Evolutionary conservation across 2,888 invertebrate genomes (phyloP).

Genomic region (Hesperia comma): DNA sequence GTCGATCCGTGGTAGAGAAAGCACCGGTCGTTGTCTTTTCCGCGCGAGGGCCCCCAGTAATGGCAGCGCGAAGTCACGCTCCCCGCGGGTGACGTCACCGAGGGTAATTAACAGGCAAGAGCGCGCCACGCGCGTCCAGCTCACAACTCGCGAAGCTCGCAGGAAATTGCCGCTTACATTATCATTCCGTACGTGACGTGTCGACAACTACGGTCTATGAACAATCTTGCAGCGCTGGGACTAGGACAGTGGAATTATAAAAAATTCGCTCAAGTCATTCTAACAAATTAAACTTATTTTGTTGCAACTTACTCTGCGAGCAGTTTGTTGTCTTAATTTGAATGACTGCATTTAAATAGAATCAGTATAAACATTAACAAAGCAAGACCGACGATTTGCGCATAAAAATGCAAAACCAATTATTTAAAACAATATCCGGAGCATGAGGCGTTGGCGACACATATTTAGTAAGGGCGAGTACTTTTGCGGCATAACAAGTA

Average conservation of each 20-base stretch:
- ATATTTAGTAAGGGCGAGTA: conserved; percentile 36
- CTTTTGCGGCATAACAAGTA: conserved; percentile 42
- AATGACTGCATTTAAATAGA: background rate
- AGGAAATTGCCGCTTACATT: conserved; percentile 80
- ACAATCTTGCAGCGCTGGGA: conserved; percentile 18
- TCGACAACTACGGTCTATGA: conserved; percentile 56
- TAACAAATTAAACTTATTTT: too few species aligned
- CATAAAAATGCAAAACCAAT: conserved; percentile 2
- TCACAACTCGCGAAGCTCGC: conserved; percentile 60
- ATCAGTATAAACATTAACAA: background rate
- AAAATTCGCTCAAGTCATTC: background rate
- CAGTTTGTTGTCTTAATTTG: too few species aligned
- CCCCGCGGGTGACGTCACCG: conserved; percentile 74
- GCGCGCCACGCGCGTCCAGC: conserved; percentile 62
- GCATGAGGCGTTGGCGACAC: conserved; percentile 9
- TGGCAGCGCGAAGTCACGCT: conserved; percentile 63
- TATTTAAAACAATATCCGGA: conserved; percentile 17
- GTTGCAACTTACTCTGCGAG: too few species aligned
- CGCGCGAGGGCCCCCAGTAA: conserved; percentile 78
- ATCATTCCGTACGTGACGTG: conserved; percentile 62
- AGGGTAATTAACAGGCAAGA: conserved; percentile 74
- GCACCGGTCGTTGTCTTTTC: conserved; percentile 81
- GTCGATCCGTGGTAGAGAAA: conserved; percentile 68
- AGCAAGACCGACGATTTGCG: background rate
- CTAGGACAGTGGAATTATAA: conserved; percentile 5